Conservation (phyloP, 2,888 invertebrate species). For the Lycia hirtaria region DNA sequence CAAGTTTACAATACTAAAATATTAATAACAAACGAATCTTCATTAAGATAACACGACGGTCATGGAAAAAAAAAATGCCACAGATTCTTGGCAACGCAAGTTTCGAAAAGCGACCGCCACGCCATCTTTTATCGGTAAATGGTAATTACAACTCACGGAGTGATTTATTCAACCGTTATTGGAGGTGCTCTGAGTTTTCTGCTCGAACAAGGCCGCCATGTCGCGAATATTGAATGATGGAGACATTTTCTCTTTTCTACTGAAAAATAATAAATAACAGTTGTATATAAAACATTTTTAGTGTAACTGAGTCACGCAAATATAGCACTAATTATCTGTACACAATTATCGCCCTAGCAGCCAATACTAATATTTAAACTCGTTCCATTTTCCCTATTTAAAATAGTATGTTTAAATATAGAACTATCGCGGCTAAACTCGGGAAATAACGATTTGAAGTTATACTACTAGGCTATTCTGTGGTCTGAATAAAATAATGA, state of each 20-base stretch:
- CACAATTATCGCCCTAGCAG: too few species aligned
- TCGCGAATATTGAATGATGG: conserved; percentile 91
- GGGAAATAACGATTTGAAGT: too few species aligned
- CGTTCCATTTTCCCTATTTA: too few species aligned
- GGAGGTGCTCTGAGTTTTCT: conserved; percentile 82
- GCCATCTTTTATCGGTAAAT: conserved; percentile 34
- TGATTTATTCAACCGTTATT: conserved; percentile 56
- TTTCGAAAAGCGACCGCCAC: conserved; percentile 19
- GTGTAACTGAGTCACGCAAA: too few species aligned
- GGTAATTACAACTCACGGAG: conserved; percentile 22
- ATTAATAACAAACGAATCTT: conserved; percentile 20
- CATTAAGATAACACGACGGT: conserved; percentile 5
- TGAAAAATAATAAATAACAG: too few species aligned
- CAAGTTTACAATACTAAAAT: conserved; percentile 17
- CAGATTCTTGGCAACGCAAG: background rate
- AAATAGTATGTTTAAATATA: too few species aligned
- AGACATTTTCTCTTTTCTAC: conserved; percentile 88
- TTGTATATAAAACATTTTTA: too few species aligned
- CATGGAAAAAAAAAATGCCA: background rate
- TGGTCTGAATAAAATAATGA: too few species aligned
- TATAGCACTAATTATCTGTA: too few species aligned
- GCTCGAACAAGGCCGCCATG: conserved; percentile 93
- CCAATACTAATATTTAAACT: too few species aligned
- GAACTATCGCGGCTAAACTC: too few species aligned
- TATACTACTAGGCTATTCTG: too few species aligned